Evolutionary conservation across 2,888 invertebrate genomes (phyloP), one percentile per base, ranked within the genome.

Genomic region (Frankliniella fusca): DNA sequence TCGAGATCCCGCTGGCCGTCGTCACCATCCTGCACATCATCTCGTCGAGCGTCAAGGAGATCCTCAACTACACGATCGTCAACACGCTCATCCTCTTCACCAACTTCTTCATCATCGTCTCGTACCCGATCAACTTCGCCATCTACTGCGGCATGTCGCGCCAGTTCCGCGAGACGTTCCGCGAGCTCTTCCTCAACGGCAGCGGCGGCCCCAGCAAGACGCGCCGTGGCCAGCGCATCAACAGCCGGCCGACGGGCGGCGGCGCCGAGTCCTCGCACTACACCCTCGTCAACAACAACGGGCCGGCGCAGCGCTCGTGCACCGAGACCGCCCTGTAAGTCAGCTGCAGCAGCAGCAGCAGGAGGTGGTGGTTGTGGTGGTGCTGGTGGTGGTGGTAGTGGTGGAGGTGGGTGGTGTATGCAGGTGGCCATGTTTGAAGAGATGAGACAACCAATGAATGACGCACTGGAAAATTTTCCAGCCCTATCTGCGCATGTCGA

Each of bases 111-210:
- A 95, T 98, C 83, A 93, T 97, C 83, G 91, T 96, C 70, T 95
- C 95, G 80, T 97, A 97, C 88, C 97, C 97, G 18, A 94, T 97
- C 83, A 97, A 97, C 88, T 97, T 98, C 86, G 97, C 96, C 83
- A 97, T 97, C 85, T 98, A 98, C 87, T 97, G 97, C 87, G 97
- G 97, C 38, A 98, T 98, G 98, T 96, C 96, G 54, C 90, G 96
- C 54, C 96, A 96, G 87, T 98, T 98, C 88, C 91, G 98, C 81
- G 96, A 97, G 87, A 97, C 97, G 0, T 98, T 98, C 88, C 95
- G 95, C 86, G 94, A 94, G 86, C 87, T 93, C 11, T 97, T 97
- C 87, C 91, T 95, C 80, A 88, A 92, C 80, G 89, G 90, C 11
- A 92, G 91, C 85, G 93, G 93, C 85, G 92, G 91, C 3, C 87